Percentiles rank a stretch among this genome's conserved stretches.
phyloP scores from a whole-genome alignment of 2,888 invertebrate species.

The Himalopsyche tibetana region DNA sequence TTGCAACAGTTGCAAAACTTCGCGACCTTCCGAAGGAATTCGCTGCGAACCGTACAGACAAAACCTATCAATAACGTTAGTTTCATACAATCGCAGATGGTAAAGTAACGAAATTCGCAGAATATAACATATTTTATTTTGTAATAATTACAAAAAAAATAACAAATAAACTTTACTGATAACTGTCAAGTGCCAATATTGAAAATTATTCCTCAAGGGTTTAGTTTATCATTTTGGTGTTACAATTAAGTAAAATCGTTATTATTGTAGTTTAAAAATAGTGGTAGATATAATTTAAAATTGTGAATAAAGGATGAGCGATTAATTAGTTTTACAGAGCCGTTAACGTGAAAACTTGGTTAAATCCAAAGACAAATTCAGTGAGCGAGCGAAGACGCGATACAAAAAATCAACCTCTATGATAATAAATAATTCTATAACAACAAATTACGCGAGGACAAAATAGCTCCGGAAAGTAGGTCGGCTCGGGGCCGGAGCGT shows the following conservation, averaged over 20 bases:
- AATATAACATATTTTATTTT: too few relatives aligned
- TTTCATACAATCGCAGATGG: not conserved
- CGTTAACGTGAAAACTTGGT: not conserved
- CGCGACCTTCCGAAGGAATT: constrained; percentile 62
- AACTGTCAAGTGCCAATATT: too few relatives aligned
- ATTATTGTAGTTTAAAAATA: too few relatives aligned
- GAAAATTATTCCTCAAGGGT: too few relatives aligned
- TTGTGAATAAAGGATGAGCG: too few relatives aligned
- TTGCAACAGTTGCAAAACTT: constrained; percentile 48
- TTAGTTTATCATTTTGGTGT: too few relatives aligned
- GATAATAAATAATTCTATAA: constrained; percentile 54
- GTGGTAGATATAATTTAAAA: too few relatives aligned
- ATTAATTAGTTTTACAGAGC: not conserved
- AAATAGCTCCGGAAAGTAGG: constrained; percentile 65
- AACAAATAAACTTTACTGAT: too few relatives aligned
- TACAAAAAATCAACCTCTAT: constrained; percentile 64
- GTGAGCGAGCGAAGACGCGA: constrained; percentile 16
- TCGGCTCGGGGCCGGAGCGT: constrained; percentile 66
- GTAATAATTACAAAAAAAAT: too few relatives aligned
- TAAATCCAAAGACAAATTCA: constrained; percentile 24
- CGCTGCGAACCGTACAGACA: constrained; percentile 52
- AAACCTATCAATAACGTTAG: constrained; percentile 23
- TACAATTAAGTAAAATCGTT: too few relatives aligned
- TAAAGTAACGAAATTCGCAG: too few relatives aligned
- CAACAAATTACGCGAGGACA: constrained; percentile 65